A percentile compares a stretch with the other conserved stretches of the same genome.
These are phyloP conservation scores for Liodrosophila aerea DNA, from an alignment of 2,888 invertebrate species.

Conservation along the genomic window DNA sequence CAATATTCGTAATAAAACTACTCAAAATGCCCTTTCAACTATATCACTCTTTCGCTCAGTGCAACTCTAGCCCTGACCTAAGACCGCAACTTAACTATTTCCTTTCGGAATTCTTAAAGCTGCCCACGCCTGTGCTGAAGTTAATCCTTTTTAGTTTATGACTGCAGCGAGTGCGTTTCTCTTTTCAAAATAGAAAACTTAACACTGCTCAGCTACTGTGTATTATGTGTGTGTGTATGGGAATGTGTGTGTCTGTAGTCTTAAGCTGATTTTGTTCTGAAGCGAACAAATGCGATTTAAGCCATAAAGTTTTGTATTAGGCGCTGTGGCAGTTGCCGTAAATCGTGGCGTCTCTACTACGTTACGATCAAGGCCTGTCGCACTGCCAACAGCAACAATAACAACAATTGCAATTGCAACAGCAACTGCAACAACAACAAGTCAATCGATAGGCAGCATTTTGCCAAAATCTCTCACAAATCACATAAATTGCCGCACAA, in stretches of 20 bases:
- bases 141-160: conserved; percentile 69
- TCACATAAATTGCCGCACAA: conserved; percentile 74
- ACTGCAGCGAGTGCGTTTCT: conserved; percentile 60
- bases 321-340: conserved; percentile 18
- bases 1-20: too few relatives aligned
- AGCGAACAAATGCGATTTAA: conserved; percentile 68
- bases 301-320: conserved; percentile 75
- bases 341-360: conserved; percentile 4
- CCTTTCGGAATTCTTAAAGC: conserved; percentile 4
- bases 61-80: too few relatives aligned
- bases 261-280: conserved; percentile 76
- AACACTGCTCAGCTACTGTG: conserved; percentile 55
- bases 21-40: conserved; percentile 12
- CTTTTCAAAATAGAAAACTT: conserved; percentile 64
- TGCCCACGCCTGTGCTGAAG: conserved; percentile 48
- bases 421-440: conserved; percentile 23
- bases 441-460: conserved; percentile 41
- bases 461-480: conserved; percentile 73
- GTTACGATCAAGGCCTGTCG: neutral
- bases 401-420: conserved; percentile 32
- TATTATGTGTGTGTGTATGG: conserved; percentile 4
- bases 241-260: conserved; percentile 24
- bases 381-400: conserved; percentile 12
- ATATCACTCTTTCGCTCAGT: conserved; percentile 9
- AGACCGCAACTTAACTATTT: too few relatives aligned